A percentile compares a stretch with the other conserved stretches of the same genome.
phyloP scores from a whole-genome alignment of 2,113 vertebrate genomes.

The Otus sunia region DNA sequence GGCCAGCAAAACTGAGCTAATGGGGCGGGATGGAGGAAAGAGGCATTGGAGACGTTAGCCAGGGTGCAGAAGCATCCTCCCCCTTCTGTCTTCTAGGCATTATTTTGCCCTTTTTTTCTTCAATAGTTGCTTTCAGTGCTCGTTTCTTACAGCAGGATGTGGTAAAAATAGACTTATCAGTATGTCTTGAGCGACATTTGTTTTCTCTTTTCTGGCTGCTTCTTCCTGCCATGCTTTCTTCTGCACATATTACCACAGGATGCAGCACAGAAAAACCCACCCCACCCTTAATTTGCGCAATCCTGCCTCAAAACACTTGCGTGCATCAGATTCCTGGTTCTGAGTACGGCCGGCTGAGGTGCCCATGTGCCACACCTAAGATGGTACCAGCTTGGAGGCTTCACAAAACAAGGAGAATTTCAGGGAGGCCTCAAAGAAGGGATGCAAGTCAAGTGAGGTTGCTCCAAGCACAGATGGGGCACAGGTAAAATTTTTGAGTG shows the following conservation, averaged over 20 bases:
- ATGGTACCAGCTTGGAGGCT: neutral
- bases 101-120: neutral
- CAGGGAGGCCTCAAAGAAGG: neutral
- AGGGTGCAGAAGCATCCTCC: neutral
- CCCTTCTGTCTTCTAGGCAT: neutral
- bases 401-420: neutral
- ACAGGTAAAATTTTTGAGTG: neutral
- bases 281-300: too few species aligned
- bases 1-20: neutral
- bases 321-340: neutral
- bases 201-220: neutral
- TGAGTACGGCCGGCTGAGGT: neutral
- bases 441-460: neutral
- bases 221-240: neutral
- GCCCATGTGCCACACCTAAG: accelerated
- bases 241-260: neutral
- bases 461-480: neutral
- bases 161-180: neutral
- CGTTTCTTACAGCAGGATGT: neutral
- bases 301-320: neutral
- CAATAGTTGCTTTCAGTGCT: neutral
- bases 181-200: neutral
- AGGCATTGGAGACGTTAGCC: neutral
- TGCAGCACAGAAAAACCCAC: neutral
- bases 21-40: neutral